Evolutionary conservation across 2,113 vertebrate genomes (phyloP).

Genomic region (Poicephalus meyeri): DNA sequence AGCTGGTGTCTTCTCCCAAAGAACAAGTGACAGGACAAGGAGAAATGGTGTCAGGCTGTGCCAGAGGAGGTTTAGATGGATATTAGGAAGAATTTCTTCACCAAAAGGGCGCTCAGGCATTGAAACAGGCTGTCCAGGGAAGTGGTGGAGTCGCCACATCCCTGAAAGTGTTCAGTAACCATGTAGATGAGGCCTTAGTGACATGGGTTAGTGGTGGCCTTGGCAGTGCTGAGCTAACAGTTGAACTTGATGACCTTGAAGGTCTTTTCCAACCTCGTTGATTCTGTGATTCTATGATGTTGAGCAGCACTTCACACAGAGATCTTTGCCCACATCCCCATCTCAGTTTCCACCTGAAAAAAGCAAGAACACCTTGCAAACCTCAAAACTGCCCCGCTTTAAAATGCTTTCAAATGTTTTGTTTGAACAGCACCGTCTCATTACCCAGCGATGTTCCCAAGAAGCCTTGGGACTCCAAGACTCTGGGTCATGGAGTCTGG

Average conservation of each 20-base stretch:
- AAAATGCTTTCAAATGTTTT: neutral
- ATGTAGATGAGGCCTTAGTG: neutral
- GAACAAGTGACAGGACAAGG: neutral
- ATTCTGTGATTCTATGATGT: neutral
- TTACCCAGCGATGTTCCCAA: fast-evolving
- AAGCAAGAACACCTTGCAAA: neutral
- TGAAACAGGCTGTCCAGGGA: neutral
- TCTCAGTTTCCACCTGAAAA: neutral
- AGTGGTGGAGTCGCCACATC: neutral
- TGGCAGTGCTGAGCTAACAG: neutral
- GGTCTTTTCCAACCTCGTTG: neutral
- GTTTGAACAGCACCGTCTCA: neutral
- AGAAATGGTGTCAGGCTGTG: neutral
- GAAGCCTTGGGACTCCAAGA: neutral
- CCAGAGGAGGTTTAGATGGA: neutral
- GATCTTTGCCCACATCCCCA: neutral
- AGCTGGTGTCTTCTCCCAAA: neutral
- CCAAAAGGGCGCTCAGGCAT: neutral
- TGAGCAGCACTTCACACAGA: fast-evolving
- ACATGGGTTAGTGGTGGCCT: neutral
- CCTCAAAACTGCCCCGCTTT: neutral
- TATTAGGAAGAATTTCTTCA: neutral
- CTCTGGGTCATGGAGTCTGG: fast-evolving
- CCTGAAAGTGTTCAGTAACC: neutral
- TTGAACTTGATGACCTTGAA: neutral